Evolutionary conservation across 2,113 vertebrate genomes (phyloP), one percentile per base, ranked within the genome.

Genomic region (Polypterus bichir): DNA sequence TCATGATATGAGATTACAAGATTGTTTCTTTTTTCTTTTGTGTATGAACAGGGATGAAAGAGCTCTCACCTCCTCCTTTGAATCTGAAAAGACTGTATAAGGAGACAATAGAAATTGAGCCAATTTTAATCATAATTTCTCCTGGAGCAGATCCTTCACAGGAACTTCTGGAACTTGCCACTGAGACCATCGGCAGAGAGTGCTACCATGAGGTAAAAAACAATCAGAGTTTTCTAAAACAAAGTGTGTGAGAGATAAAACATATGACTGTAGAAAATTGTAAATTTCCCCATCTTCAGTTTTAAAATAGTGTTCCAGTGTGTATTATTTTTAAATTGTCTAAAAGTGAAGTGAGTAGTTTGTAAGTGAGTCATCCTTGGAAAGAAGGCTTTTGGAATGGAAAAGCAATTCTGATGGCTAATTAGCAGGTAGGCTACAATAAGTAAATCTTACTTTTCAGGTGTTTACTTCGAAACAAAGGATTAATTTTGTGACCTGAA

Each of bases 81-180:
- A 97, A 91, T 81, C 79, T 99, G 69, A 89, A 89, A 63, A 88
- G 91, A 57, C 82, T 99, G 1, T 91, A 88, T 72, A 78, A 74
- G 60, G 96, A 98, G 71, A 97, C 94, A 0, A 54, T 95, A 62
- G 92, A 94, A 76, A 82, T 79, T 59, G 96, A 99, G 63, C 95
- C 96, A 0, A 72, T 99, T 71, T 82, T 99, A 72, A 92, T 99
- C 54, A 93, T 97, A 69, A 97, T 95, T 82, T 99, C 96, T 60
- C 90, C 93, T 7, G 96, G 96, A 59, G 95, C 94, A 52, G 96
- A 99, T 74, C 96, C 95, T 9, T 99, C 96, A 68, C 96, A 97
- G 79, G 96, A 99, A 64, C 81, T 99, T 49, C 89, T 90, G 64
- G 96, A 98, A 70, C 88, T 99, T 51, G 96, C 94, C 61, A 79